A percentile compares a stretch with the other conserved stretches of the same genome.
These are phyloP conservation scores for Dysdera silvatica DNA, from an alignment of 1,140 invertebrate genomes.

Conservation along the genomic window DNA sequence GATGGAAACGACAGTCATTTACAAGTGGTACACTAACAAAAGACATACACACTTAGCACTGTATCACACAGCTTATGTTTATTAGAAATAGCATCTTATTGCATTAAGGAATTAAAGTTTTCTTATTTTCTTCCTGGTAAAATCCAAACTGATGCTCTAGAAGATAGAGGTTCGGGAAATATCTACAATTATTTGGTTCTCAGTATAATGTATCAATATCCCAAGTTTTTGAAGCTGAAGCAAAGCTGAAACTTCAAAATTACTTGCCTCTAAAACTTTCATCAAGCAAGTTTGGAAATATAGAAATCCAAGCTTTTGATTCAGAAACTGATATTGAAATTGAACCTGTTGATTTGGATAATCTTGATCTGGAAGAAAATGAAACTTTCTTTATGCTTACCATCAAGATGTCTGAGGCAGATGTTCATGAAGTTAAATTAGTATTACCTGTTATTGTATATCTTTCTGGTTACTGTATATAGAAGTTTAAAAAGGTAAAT, in stretches of 20 bases:
- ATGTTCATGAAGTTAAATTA: no score
- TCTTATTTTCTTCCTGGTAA: conserved; percentile 19
- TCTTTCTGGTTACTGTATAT: no score
- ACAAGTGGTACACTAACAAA: no score
- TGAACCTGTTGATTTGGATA: no score
- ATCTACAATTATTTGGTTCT: conserved; percentile 14
- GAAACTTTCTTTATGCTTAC: no score
- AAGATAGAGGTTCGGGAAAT: conserved; percentile 23
- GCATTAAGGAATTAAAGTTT: conserved; percentile 7
- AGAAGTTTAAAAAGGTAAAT: no score
- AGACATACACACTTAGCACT: background rate
- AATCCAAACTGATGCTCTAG: conserved; percentile 23
- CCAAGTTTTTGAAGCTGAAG: conserved; percentile 22
- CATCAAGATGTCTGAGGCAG: no score
- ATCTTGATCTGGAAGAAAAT: no score
- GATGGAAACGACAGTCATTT: no score
- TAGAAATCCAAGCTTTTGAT: no score
- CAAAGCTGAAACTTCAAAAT: background rate
- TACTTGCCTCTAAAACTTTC: background rate
- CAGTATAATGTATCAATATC: conserved; percentile 10
- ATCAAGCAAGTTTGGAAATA: background rate
- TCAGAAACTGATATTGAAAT: no score
- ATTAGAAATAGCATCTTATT: conserved; percentile 15
- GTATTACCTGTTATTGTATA: no score
- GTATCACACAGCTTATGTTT: conserved; percentile 8